A percentile compares a stretch with the other conserved stretches of the same genome.
Conservation (phyloP, 2,888 invertebrate genomes). For the Drosophila paramelanica region DNA sequence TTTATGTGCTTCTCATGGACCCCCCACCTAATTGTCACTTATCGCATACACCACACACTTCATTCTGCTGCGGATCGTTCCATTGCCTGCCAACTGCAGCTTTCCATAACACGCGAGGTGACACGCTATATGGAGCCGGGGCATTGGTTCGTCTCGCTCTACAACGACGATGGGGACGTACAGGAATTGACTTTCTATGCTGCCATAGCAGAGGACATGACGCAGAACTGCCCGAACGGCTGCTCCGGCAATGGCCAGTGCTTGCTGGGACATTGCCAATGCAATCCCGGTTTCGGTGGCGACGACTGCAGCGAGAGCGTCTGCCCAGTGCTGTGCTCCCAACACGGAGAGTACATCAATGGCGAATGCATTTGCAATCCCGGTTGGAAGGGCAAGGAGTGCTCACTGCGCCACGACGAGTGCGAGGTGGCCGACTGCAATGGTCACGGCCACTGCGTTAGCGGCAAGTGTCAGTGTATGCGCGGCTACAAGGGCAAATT, state of each 20-base stretch:
- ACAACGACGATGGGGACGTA: slow-evolving; percentile 97
- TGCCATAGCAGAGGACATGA: slow-evolving; percentile 95
- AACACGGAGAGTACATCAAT: slow-evolving; percentile 97
- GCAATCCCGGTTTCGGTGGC: slow-evolving; percentile 98
- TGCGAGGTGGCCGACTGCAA: slow-evolving; percentile 98
- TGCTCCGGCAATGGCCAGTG: slow-evolving; percentile 99
- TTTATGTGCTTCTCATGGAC: slow-evolving; percentile 56
- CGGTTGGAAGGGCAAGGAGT: slow-evolving; percentile 99
- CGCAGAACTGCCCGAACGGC: slow-evolving; percentile 97
- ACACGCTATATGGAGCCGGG: slow-evolving; percentile 98
- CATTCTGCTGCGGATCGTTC: slow-evolving; percentile 5
- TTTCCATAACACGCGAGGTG: slow-evolving; percentile 95
- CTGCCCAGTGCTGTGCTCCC: slow-evolving; percentile 98
- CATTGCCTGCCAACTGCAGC: slow-evolving; percentile 78
- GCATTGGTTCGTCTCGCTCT: slow-evolving; percentile 97
- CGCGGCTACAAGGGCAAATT: slow-evolving; percentile 97
- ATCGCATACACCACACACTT: slow-evolving; percentile 7
- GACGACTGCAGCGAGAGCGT: slow-evolving; percentile 99
- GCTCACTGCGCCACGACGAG: slow-evolving; percentile 96
- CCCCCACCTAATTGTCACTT: slow-evolving; percentile 21
- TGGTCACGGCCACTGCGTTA: slow-evolving; percentile 97
- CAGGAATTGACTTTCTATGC: slow-evolving; percentile 94
- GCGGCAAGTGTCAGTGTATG: slow-evolving; percentile 97
- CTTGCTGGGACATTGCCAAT: slow-evolving; percentile 96
- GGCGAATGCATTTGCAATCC: slow-evolving; percentile 99